phyloP scores from a whole-genome alignment of 2,797 vertebrate species.

The Chloroceryle inda region DNA sequence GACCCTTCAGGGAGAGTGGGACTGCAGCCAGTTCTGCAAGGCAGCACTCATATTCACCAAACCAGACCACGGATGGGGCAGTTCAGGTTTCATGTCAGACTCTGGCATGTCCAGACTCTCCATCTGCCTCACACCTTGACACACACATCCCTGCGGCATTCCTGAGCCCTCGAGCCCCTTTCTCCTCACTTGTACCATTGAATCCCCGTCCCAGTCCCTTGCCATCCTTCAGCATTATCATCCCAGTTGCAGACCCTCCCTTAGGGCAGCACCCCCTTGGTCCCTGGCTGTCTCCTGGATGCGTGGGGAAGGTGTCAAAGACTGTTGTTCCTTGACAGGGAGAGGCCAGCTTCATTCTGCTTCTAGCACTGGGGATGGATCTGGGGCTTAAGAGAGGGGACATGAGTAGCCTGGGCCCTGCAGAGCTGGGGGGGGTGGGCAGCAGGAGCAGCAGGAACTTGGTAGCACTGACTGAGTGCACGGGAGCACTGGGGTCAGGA shows the following conservation, averaged over 20 bases:
- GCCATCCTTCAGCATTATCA: not conserved
- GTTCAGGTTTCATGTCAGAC: not conserved
- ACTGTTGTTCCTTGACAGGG: rapidly evolving
- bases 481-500: not conserved
- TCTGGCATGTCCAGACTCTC: not conserved
- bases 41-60: not conserved
- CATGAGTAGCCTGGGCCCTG: rapidly evolving
- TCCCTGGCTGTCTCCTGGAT: not conserved
- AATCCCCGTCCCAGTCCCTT: not conserved
- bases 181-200: not conserved
- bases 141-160: not conserved
- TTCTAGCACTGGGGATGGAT: not conserved
- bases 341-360: not conserved
- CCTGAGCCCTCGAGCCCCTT: not conserved
- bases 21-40: not conserved
- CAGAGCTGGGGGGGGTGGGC: not conserved
- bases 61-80: not conserved
- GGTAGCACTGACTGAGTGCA: not conserved
- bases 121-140: not conserved
- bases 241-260: not conserved
- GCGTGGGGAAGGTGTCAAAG: not conserved
- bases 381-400: not conserved
- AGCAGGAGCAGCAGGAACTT: not conserved
- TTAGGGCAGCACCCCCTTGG: not conserved
- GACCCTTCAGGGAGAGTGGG: not conserved